A percentile compares a stretch with the other conserved stretches of the same genome.
Conservation (phyloP, 2,797 vertebrate genomes). For the Anisognathus igniventris region DNA sequence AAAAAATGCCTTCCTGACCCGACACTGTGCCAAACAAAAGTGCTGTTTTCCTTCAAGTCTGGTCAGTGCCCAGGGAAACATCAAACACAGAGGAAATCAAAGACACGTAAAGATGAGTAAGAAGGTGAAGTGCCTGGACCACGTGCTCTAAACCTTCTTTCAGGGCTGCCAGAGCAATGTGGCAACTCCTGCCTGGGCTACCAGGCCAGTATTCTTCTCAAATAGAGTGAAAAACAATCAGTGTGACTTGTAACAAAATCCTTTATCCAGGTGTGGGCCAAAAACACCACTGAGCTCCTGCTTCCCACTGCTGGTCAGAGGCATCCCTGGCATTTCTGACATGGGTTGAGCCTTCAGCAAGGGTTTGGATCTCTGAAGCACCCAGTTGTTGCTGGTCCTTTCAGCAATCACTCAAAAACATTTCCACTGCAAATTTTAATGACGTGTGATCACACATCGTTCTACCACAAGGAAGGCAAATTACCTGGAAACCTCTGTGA, state of each 20-base stretch:
- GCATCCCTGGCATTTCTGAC: background rate
- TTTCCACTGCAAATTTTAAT: background rate
- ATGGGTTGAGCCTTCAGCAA: rapidly evolving
- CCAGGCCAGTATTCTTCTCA: background rate
- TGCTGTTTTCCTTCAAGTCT: background rate
- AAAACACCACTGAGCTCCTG: background rate
- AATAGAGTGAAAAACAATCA: background rate
- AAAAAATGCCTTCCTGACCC: background rate
- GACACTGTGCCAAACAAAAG: background rate
- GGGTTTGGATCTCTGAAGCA: background rate
- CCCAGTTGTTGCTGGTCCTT: background rate
- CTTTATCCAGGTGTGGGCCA: background rate
- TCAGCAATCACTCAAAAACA: background rate
- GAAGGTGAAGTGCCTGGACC: background rate
- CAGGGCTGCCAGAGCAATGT: background rate
- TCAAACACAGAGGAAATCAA: background rate
- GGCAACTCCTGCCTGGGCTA: background rate
- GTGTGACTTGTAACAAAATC: background rate
- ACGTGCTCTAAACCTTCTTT: background rate
- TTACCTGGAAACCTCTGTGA: background rate
- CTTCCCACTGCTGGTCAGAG: background rate
- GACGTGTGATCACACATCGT: background rate
- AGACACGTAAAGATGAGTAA: background rate
- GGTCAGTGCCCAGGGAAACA: background rate
- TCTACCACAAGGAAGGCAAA: background rate